phyloP scores from a whole-genome alignment of 1,140 invertebrate genomes.

The Rhynchophorus ferrugineus region DNA sequence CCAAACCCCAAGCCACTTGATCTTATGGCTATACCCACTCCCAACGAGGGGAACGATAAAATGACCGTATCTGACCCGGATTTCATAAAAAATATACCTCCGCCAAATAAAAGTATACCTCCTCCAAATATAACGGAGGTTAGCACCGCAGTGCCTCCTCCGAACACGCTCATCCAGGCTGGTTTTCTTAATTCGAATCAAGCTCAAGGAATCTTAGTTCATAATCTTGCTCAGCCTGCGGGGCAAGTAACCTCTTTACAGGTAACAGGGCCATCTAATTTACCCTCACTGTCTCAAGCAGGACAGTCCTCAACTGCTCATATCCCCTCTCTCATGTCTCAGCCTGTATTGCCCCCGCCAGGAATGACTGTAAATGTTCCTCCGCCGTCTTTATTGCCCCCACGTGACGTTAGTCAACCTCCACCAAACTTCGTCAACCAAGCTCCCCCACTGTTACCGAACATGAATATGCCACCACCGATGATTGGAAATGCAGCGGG shows the following conservation, averaged over 20 bases:
- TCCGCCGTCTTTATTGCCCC: conserved; percentile 34
- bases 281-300: neutral
- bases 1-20: conserved; percentile 40
- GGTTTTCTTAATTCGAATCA: neutral
- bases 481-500: conserved; percentile 28
- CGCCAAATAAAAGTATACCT: conserved; percentile 39
- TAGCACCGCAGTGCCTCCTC: conserved; percentile 22
- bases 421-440: conserved; percentile 32
- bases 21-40: conserved; percentile 37
- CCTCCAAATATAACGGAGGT: conserved; percentile 33
- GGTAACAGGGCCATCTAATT: neutral
- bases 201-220: neutral
- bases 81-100: conserved; percentile 40
- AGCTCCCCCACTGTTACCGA: conserved; percentile 35
- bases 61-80: conserved; percentile 28
- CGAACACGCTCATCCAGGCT: neutral
- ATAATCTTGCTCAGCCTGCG: neutral
- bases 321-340: conserved; percentile 39
- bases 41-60: conserved; percentile 29
- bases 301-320: conserved; percentile 22
- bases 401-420: conserved; percentile 29
- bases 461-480: conserved; percentile 42
- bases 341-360: conserved; percentile 41
- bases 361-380: conserved; percentile 43
- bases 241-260: conserved; percentile 1